Percentiles rank a stretch among this genome's conserved stretches.
Evolutionary conservation across 2,797 vertebrate genomes (phyloP).

Genomic region (Heliangelus exortis): DNA sequence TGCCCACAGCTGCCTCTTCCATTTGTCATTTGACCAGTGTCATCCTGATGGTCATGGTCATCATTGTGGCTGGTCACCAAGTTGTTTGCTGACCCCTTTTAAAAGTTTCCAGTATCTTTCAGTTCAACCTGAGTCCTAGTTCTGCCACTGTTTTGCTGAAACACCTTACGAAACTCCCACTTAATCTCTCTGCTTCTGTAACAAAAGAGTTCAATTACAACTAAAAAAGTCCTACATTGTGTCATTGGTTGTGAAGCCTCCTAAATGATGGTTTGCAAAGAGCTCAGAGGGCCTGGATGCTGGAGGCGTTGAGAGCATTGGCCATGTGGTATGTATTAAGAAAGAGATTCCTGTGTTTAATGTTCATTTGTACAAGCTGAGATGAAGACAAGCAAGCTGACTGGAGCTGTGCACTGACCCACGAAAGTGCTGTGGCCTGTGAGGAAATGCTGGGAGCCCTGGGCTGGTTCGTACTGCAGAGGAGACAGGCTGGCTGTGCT

Average conservation of each 20-base stretch:
- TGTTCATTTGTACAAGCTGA: constrained; percentile 38
- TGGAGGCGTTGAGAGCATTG: not conserved
- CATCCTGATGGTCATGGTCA: not conserved
- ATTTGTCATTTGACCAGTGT: not conserved
- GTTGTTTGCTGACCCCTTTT: not conserved
- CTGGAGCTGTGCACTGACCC: constrained; percentile 18
- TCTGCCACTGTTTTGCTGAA: not conserved
- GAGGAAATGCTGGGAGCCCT: constrained; percentile 20
- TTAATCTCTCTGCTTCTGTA: not conserved
- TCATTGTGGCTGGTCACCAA: not conserved
- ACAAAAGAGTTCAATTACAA: not conserved
- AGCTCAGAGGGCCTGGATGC: not conserved
- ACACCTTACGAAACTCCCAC: not conserved
- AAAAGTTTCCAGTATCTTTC: not conserved
- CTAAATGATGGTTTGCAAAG: not conserved
- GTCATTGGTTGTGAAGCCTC: not conserved
- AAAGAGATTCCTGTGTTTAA: constrained; percentile 11
- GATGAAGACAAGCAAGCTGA: constrained; percentile 42
- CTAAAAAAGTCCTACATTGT: not conserved
- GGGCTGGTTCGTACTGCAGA: not conserved
- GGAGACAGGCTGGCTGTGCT: constrained; percentile 57
- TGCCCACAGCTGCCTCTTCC: not conserved
- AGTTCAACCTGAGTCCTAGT: not conserved
- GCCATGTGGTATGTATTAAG: constrained; percentile 27
- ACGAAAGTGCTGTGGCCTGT: not conserved